A percentile compares a stretch with the other conserved stretches of the same genome.
These are phyloP conservation scores for Orycteropus afer DNA, from an alignment of 2,113 vertebrate genomes.

Conservation along the genomic window DNA sequence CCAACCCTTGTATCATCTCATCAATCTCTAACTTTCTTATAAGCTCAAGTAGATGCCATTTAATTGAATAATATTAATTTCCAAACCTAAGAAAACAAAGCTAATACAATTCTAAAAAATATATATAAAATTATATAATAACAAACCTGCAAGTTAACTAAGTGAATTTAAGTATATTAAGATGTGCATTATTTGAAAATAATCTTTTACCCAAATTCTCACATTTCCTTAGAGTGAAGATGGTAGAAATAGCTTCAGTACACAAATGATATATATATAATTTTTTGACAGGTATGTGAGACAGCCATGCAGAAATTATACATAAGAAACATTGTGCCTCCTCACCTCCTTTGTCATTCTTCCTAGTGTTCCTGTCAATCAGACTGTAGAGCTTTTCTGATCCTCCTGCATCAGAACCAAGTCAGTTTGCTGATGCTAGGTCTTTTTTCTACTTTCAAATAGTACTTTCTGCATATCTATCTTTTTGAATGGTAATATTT, in stretches of 20 bases:
- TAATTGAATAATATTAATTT: neutral
- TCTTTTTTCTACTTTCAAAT: neutral
- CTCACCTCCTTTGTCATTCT: neutral
- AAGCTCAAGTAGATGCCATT: neutral
- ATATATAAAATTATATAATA: neutral
- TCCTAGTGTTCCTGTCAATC: neutral
- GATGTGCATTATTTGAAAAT: neutral
- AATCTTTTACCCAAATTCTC: neutral
- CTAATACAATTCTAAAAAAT: neutral
- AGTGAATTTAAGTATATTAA: too few relatives aligned
- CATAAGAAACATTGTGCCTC: neutral
- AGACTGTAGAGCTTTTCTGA: neutral
- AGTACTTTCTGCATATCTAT: neutral
- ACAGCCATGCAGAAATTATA: neutral
- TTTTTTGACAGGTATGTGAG: constrained; percentile 50
- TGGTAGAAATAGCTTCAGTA: constrained; percentile 45
- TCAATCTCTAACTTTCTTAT: constrained; percentile 6
- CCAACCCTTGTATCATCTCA: neutral
- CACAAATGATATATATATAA: constrained; percentile 54
- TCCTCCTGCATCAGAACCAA: neutral
- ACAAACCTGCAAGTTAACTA: neutral
- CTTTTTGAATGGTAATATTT: constrained; percentile 28
- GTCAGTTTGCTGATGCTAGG: neutral
- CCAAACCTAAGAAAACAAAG: neutral
- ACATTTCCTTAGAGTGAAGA: constrained; percentile 27